phyloP scores from a whole-genome alignment of 2,888 invertebrate species.

The Mactromeris polynyma region DNA sequence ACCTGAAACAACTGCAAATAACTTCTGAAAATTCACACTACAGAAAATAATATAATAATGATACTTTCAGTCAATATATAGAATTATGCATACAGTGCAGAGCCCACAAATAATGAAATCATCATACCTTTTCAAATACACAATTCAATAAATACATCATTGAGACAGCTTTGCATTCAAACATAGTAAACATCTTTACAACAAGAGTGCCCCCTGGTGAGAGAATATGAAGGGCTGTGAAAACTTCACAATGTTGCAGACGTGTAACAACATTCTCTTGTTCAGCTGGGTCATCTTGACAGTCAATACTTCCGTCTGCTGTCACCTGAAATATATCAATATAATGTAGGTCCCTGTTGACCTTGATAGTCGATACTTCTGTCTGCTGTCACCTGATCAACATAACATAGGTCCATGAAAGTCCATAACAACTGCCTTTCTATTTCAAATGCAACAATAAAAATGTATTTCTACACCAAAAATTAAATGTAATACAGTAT shows the following conservation, averaged over 20 bases:
- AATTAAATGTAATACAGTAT: no score
- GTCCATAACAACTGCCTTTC: no score
- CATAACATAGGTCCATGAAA: no score
- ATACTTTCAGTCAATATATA: no score
- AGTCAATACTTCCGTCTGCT: slow-evolving; percentile 97
- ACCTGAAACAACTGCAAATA: no score
- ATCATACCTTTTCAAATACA: slow-evolving; percentile 89
- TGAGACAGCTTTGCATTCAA: slow-evolving; percentile 93
- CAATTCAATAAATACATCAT: slow-evolving; percentile 93
- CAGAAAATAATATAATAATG: no score
- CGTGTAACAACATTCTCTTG: slow-evolving; percentile 94
- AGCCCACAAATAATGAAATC: neutral
- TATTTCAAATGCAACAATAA: no score
- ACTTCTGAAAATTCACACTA: no score
- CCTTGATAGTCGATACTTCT: slow-evolving; percentile 96
- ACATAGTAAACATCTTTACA: slow-evolving; percentile 96
- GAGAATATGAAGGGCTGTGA: slow-evolving; percentile 92
- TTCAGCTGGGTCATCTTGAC: slow-evolving; percentile 93
- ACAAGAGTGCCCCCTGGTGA: slow-evolving; percentile 92
- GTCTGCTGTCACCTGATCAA: slow-evolving; percentile 92
- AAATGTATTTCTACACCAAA: no score
- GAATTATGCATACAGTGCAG: no score
- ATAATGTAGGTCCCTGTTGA: no score
- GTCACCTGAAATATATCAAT: slow-evolving; percentile 90
- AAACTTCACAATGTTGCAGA: slow-evolving; percentile 94